Conservation (phyloP, 1,140 invertebrate species). For the Meteorus sp. region DNA sequence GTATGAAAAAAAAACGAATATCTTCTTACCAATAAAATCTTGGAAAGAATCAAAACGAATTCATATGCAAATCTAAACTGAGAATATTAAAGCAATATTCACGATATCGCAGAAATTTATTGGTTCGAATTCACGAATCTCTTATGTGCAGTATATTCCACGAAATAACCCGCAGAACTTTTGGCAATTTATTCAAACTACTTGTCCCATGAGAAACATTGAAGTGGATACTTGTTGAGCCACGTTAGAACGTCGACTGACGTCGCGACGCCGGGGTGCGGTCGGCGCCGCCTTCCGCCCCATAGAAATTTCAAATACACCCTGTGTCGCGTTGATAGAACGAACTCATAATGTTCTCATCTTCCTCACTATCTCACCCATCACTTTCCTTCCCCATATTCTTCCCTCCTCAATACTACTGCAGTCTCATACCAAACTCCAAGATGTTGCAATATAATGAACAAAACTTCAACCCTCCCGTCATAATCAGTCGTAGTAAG, state of each 20-base stretch:
- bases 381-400: constrained; percentile 6
- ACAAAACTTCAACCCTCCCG: too few relatives aligned
- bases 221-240: constrained; percentile 48
- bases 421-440: background rate
- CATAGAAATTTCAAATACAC: constrained; percentile 38
- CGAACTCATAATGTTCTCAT: background rate
- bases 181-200: background rate
- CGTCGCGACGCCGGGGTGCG: constrained; percentile 48
- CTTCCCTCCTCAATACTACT: background rate
- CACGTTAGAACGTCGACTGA: constrained; percentile 47
- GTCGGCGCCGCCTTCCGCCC: constrained; percentile 45
- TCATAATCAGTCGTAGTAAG: too few relatives aligned
- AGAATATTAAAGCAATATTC: too few relatives aligned
- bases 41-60: too few relatives aligned
- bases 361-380: background rate
- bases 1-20: too few relatives aligned
- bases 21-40: too few relatives aligned
- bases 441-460: too few relatives aligned
- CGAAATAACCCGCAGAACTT: too few relatives aligned
- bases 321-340: constrained; percentile 21
- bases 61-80: too few relatives aligned
- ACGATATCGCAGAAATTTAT: too few relatives aligned
- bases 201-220: constrained; percentile 8
- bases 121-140: too few relatives aligned
- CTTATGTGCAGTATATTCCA: too few relatives aligned